phyloP scores from a whole-genome alignment of 2,113 vertebrate species.

The zebrafish (Danio rerio) region DNA sequence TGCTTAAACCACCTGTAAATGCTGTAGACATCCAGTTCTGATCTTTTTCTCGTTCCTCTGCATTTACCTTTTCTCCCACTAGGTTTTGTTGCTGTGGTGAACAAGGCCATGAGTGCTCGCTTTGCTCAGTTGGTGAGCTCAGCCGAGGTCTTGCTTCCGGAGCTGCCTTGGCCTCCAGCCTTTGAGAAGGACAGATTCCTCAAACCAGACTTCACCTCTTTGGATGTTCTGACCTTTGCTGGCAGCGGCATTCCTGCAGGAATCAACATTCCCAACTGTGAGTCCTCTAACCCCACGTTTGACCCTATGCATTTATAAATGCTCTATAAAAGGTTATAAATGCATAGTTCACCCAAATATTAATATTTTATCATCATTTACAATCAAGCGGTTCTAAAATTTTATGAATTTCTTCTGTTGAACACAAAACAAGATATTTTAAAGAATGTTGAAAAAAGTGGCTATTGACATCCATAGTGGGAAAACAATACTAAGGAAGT shows the following conservation, averaged over 20 bases:
- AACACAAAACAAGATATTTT: no score
- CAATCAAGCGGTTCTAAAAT: no score
- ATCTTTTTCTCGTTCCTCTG: background rate
- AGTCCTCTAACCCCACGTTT: constrained; percentile 49
- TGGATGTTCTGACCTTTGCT: constrained; percentile 90
- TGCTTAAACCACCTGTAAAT: background rate
- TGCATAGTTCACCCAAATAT: no score
- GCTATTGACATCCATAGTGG: no score
- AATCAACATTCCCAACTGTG: constrained; percentile 95
- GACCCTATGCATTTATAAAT: background rate
- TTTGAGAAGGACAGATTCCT: constrained; percentile 92
- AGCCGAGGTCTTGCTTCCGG: constrained; percentile 83
- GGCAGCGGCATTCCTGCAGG: constrained; percentile 91
- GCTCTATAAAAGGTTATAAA: background rate
- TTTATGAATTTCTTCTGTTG: no score
- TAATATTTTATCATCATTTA: no score
- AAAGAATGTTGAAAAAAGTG: no score
- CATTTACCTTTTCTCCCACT: background rate
- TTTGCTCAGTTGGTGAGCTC: constrained; percentile 84
- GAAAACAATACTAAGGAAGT: no score
- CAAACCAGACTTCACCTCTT: constrained; percentile 89
- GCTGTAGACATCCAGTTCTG: background rate
- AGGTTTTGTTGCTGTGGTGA: constrained; percentile 93
- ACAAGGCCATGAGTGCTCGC: constrained; percentile 91
- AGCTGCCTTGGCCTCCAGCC: constrained; percentile 86